These are phyloP conservation scores for Pandemis corylana DNA, from an alignment of 2,888 invertebrate species.

Conservation along the genomic window DNA sequence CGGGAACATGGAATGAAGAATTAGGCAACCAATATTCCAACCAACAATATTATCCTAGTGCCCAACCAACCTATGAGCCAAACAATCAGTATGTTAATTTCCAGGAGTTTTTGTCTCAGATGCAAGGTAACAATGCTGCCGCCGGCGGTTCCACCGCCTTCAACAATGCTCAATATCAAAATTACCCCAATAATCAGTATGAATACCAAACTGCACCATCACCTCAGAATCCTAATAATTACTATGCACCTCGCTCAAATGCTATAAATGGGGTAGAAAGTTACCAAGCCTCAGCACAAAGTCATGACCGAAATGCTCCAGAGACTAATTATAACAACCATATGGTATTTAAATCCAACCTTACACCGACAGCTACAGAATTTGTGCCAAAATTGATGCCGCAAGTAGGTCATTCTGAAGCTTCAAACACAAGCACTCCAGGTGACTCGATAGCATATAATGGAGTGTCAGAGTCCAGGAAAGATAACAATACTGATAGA, in stretches of 20 bases:
- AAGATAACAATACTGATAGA: constrained; percentile 30
- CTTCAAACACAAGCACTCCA: constrained; percentile 53
- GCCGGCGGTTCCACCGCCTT: constrained; percentile 55
- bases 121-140: constrained; percentile 63
- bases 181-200: constrained; percentile 65
- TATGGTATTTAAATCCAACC: constrained; percentile 77
- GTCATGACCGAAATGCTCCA: constrained; percentile 54
- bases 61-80: constrained; percentile 58
- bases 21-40: constrained; percentile 66
- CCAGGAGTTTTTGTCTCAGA: constrained; percentile 75
- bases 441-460: constrained; percentile 54
- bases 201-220: constrained; percentile 69
- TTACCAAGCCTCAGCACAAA: constrained; percentile 59
- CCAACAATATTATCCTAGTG: constrained; percentile 67
- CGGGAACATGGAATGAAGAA: constrained; percentile 69
- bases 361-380: constrained; percentile 84
- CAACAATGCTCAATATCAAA: constrained; percentile 67
- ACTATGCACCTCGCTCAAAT: constrained; percentile 59
- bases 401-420: constrained; percentile 55
- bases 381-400: constrained; percentile 80
- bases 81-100: constrained; percentile 76
- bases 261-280: constrained; percentile 54
- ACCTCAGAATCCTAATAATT: constrained; percentile 59
- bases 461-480: constrained; percentile 48
- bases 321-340: constrained; percentile 61